Conservation (phyloP, 1,140 invertebrate species). For the Mercenaria mercenaria region DNA sequence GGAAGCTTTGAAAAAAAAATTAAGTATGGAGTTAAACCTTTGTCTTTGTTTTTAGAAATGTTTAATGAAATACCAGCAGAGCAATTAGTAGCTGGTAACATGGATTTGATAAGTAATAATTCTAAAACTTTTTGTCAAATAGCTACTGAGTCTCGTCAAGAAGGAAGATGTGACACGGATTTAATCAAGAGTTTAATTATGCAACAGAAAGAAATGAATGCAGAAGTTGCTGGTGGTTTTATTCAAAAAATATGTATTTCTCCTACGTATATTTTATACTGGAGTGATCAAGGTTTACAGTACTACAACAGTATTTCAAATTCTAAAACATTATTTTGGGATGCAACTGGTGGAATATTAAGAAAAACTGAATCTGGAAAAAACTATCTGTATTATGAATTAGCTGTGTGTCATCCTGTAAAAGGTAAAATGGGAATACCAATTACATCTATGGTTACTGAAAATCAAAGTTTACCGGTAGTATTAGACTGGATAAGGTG, state of each 20-base stretch:
- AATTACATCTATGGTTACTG: slow-evolving; percentile 16
- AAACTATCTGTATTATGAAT: slow-evolving; percentile 35
- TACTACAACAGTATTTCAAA: neutral
- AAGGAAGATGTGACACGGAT: neutral
- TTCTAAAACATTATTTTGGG: slow-evolving; percentile 8
- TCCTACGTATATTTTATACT: slow-evolving; percentile 39
- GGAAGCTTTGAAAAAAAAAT: neutral
- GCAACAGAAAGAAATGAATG: neutral
- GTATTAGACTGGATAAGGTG: slow-evolving; percentile 23
- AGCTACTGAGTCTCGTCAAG: neutral
- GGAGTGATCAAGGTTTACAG: neutral
- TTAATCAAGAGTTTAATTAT: neutral
- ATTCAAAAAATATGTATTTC: slow-evolving; percentile 36
- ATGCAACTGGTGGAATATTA: slow-evolving; percentile 30
- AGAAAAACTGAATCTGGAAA: neutral
- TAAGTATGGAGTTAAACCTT: neutral
- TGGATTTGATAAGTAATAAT: neutral
- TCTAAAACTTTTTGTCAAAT: neutral
- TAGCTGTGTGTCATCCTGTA: neutral
- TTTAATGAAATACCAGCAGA: neutral
- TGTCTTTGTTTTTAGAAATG: neutral
- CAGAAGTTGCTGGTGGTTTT: neutral
- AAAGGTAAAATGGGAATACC: slow-evolving; percentile 41
- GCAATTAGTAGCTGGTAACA: neutral
- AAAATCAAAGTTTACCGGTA: slow-evolving; percentile 12